Conservation (phyloP, 2,113 vertebrate species). For the Notechis scutatus region DNA sequence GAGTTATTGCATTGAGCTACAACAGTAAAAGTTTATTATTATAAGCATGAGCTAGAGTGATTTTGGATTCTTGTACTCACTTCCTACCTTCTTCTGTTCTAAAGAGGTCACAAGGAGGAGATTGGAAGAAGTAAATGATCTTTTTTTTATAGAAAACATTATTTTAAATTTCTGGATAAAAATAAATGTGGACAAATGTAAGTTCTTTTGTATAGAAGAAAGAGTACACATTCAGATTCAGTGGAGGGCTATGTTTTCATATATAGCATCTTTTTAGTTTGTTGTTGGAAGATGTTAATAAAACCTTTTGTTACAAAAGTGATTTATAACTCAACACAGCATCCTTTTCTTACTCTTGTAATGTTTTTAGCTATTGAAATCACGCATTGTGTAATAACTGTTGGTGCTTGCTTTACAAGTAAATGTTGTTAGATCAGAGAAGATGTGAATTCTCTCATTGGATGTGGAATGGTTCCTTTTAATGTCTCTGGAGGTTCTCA, state of each 20-base stretch:
- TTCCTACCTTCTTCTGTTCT: neutral
- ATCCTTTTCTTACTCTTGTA: conserved; percentile 40
- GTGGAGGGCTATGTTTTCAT: conserved; percentile 14
- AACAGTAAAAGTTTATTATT: neutral
- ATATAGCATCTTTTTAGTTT: conserved; percentile 5
- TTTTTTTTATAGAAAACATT: conserved; percentile 1
- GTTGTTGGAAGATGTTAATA: conserved; percentile 48
- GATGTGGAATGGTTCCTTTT: conserved; percentile 8
- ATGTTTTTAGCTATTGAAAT: conserved; percentile 23
- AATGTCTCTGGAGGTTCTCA: neutral
- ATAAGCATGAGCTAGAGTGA: neutral
- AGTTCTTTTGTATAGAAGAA: neutral
- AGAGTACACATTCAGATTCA: conserved; percentile 5
- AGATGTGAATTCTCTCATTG: conserved; percentile 1
- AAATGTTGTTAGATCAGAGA: conserved; percentile 18
- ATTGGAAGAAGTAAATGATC: neutral
- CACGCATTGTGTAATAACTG: conserved; percentile 36
- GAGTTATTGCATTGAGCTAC: neutral
- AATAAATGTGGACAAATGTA: conserved; percentile 2
- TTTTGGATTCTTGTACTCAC: no score
- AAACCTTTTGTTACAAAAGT: conserved; percentile 53
- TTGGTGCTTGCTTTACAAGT: conserved; percentile 32
- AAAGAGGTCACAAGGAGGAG: neutral
- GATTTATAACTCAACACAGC: conserved; percentile 44
- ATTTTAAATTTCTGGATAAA: conserved; percentile 34